Evolutionary conservation across 1,140 invertebrate genomes (phyloP).

Genomic region (Bathynomus jamesi): DNA sequence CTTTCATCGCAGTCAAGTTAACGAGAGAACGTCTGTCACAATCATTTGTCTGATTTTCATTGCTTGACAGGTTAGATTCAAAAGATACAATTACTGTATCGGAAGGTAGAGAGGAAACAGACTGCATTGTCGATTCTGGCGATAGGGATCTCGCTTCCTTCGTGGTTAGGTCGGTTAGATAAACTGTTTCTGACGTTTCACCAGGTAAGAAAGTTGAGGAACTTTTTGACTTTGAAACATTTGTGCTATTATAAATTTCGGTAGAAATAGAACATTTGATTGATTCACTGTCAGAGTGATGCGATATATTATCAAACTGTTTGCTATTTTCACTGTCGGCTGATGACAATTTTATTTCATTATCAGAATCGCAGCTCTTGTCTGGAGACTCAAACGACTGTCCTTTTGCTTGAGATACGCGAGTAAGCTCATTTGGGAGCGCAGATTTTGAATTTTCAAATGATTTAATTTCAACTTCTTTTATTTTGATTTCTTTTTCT

Average conservation of each 20-base stretch:
- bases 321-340: neutral
- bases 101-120: slow-evolving; percentile 26
- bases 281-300: no score
- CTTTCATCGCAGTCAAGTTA: slow-evolving; percentile 11
- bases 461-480: no score
- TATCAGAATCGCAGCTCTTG: neutral
- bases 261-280: neutral
- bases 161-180: slow-evolving; percentile 2
- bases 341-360: neutral
- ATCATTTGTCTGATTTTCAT: no score
- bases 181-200: slow-evolving; percentile 1
- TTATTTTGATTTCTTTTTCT: no score
- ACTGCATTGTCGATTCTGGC: slow-evolving; percentile 23
- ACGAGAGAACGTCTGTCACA: no score
- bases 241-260: neutral
- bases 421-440: no score
- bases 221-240: neutral
- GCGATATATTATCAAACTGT: no score
- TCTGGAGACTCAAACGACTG: no score
- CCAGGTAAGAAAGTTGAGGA: neutral
- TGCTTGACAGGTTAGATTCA: no score
- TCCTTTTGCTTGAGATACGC: no score
- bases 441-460: no score
- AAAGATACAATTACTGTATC: slow-evolving; percentile 27
- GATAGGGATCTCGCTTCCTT: slow-evolving; percentile 16